Percentiles rank a stretch among this genome's conserved stretches.
Evolutionary conservation across 2,888 invertebrate species (phyloP).

Genomic region (Pogonocherus hispidulus): DNA sequence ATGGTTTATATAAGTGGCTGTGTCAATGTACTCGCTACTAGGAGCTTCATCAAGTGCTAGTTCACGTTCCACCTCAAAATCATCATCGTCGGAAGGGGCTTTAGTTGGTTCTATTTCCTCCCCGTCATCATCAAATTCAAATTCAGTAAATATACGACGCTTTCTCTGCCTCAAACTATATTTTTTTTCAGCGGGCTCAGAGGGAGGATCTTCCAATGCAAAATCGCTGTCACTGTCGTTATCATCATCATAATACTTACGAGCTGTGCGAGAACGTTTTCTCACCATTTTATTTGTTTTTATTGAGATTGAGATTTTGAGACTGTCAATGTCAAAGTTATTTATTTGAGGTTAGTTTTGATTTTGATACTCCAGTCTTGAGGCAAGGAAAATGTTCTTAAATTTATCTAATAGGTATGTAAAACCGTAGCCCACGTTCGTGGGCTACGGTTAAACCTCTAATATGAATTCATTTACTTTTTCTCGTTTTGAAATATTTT

Average conservation of each 20-base stretch:
- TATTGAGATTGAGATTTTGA: not conserved
- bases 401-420: no score
- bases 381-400: no score
- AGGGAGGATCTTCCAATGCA: constrained; percentile 40
- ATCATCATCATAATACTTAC: constrained; percentile 52
- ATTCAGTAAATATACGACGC: constrained; percentile 56
- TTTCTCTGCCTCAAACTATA: constrained; percentile 60
- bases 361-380: no score
- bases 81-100: constrained; percentile 54
- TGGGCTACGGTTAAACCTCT: no score
- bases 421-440: no score
- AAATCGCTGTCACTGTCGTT: constrained; percentile 65
- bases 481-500: no score
- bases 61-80: constrained; percentile 55
- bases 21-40: constrained; percentile 30
- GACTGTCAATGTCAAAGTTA: constrained; percentile 7
- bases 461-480: no score
- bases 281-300: constrained; percentile 58
- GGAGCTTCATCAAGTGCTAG: constrained; percentile 37
- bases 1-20: constrained; percentile 31
- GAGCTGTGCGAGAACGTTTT: constrained; percentile 52
- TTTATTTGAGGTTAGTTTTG: constrained; percentile 18
- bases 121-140: constrained; percentile 70
- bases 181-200: constrained; percentile 54
- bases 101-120: constrained; percentile 57